Evolutionary conservation across 2,113 vertebrate genomes (phyloP).

Genomic region (Haliaeetus leucogaster): DNA sequence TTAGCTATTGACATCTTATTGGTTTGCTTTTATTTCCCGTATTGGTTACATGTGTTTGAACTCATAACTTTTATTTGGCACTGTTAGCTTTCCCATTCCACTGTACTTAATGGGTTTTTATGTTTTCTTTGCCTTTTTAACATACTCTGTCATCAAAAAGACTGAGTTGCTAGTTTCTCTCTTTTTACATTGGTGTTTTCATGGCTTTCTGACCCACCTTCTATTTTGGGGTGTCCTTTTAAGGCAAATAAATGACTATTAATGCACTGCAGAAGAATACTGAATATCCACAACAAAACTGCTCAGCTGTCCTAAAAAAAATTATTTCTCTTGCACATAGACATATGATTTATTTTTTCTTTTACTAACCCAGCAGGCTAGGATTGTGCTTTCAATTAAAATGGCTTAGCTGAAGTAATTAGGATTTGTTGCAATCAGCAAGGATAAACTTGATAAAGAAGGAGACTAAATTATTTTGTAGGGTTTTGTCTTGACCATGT

Average conservation of each 20-base stretch:
- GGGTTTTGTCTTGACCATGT: not conserved
- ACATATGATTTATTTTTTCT: not conserved
- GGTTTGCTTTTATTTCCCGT: not conserved
- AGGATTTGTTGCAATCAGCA: slow-evolving; percentile 12
- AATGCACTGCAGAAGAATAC: not conserved
- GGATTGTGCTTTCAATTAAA: slow-evolving; percentile 23
- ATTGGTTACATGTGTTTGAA: not conserved
- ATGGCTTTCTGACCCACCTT: not conserved
- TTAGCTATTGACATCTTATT: not conserved
- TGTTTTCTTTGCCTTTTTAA: not conserved
- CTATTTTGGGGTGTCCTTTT: not conserved
- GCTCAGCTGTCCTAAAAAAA: not conserved
- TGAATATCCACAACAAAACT: not conserved
- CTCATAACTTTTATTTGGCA: not conserved
- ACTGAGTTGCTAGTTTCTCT: not conserved
- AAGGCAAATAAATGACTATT: not conserved
- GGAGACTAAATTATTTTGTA: not conserved
- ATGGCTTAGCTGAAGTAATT: slow-evolving; percentile 9
- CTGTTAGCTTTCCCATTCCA: not conserved
- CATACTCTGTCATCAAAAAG: not conserved
- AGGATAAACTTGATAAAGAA: slow-evolving; percentile 14
- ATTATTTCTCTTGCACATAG: not conserved
- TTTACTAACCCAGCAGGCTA: not conserved
- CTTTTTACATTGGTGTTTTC: not conserved
- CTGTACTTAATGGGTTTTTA: not conserved